Evolutionary conservation across 1,140 invertebrate species (phyloP).

Genomic region (Olivierus martensii): DNA sequence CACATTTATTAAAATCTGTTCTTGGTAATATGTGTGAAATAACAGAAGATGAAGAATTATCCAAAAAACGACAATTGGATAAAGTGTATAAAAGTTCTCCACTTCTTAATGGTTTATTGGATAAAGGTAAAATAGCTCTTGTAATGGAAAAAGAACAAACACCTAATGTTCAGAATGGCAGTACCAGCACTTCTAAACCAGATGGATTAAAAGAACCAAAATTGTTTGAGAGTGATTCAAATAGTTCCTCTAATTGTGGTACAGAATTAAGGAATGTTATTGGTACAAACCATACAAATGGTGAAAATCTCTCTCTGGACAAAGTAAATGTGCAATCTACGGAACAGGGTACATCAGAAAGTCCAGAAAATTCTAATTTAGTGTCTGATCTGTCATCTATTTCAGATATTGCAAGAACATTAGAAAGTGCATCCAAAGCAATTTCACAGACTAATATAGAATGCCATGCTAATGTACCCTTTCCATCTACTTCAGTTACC

Average conservation of each 20-base stretch:
- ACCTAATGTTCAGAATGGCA: conserved; percentile 8
- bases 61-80: conserved; percentile 2
- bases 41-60: neutral
- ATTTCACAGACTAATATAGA: conserved; percentile 15
- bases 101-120: conserved; percentile 22
- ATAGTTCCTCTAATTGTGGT: no score
- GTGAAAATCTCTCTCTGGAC: no score
- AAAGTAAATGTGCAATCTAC: no score
- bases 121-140: conserved; percentile 20
- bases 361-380: conserved; percentile 15
- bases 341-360: neutral
- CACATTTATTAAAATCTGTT: conserved; percentile 15
- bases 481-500: conserved; percentile 9
- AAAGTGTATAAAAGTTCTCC: conserved; percentile 19
- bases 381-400: conserved; percentile 14
- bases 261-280: no score
- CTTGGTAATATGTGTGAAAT: conserved; percentile 1
- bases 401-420: conserved; percentile 12
- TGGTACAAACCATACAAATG: no score
- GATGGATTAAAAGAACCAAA: no score
- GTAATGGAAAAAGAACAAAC: neutral
- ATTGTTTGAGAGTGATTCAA: no score
- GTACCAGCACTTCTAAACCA: neutral
- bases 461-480: conserved; percentile 12
- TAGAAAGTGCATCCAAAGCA: conserved; percentile 16